Evolutionary conservation across 2,888 invertebrate genomes (phyloP), one percentile per base, ranked within the genome.

Genomic region (Pollenia griseotomentosa): DNA sequence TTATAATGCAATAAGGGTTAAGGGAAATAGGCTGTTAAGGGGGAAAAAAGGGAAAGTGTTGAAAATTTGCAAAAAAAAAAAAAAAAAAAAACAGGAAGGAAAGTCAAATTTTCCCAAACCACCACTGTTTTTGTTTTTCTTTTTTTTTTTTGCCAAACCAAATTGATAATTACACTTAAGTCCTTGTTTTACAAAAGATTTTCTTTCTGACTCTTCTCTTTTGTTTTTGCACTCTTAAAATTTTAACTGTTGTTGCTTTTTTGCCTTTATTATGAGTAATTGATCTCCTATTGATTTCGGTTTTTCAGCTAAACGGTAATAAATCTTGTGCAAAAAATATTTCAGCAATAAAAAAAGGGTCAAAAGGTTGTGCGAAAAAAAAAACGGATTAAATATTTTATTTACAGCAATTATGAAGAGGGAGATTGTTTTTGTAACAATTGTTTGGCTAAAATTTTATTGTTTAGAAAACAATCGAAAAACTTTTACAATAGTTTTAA

Each of bases 231-330:
- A 42, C 40, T 51, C 57, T 42, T 46, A 14, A 63, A 42, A 51
- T 48, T 66, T 59, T 23, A 23, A 83, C 61, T 71, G 66, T 77
- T 33, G 5, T 33, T 33, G 33, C 6, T 33, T 19, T 33, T 74
- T 70, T 61, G 61, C 23, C 40, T 23, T 70, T 75, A 51, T 78
- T 63, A 55, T 42, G 55, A 65, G 83, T 84, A 87, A 87, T 87
- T 87, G 87, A 87, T 87, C 84, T 82, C 81, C 78, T 87, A 87
- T 87, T 87, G 87, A 87, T 84, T 84, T 84, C 63, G 57, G 63
- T 19, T 83, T 77, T 57, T 46, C 14, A 65, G 59, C 46, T 79
- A 79, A 74, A 84, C 61, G 68, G 79, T 68, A 7, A 80, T 84
- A 84, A 84, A 83, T 83, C 79, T 74, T 75, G 16, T 46, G 77